Conservation (phyloP, 1,140 invertebrate species). For the Thaumetopoea pityocampa region DNA sequence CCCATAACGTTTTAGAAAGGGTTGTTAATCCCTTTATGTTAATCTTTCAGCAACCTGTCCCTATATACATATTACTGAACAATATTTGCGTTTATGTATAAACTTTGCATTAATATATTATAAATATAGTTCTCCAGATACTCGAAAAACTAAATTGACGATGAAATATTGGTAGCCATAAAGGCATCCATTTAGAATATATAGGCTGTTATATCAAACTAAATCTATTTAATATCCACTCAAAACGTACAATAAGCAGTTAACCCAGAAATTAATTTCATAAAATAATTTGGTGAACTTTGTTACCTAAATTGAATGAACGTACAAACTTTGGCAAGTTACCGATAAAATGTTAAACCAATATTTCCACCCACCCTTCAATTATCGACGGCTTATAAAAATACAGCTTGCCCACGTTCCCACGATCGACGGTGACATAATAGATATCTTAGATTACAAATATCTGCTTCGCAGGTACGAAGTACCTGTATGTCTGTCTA, state of each 20-base stretch:
- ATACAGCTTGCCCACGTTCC: slow-evolving; percentile 38
- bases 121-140: too few relatives aligned
- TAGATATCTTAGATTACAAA: slow-evolving; percentile 29
- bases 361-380: slow-evolving; percentile 11
- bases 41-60: slow-evolving; percentile 16
- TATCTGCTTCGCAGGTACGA: too few relatives aligned
- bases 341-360: slow-evolving; percentile 9
- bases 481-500: too few relatives aligned
- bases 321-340: not conserved
- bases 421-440: slow-evolving; percentile 23
- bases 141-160: too few relatives aligned
- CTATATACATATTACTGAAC: slow-evolving; percentile 5
- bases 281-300: not conserved
- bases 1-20: slow-evolving; percentile 45
- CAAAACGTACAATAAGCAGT: too few relatives aligned
- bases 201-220: too few relatives aligned
- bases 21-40: slow-evolving; percentile 37
- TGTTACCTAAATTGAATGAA: not conserved
- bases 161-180: too few relatives aligned
- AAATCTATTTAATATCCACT: too few relatives aligned
- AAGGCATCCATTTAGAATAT: too few relatives aligned
- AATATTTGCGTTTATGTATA: not conserved
- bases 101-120: not conserved
- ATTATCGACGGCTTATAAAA: slow-evolving; percentile 1
- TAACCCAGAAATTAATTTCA: too few relatives aligned